Evolutionary conservation across 2,888 invertebrate genomes (phyloP).

Genomic region (Xylophagus ater): DNA sequence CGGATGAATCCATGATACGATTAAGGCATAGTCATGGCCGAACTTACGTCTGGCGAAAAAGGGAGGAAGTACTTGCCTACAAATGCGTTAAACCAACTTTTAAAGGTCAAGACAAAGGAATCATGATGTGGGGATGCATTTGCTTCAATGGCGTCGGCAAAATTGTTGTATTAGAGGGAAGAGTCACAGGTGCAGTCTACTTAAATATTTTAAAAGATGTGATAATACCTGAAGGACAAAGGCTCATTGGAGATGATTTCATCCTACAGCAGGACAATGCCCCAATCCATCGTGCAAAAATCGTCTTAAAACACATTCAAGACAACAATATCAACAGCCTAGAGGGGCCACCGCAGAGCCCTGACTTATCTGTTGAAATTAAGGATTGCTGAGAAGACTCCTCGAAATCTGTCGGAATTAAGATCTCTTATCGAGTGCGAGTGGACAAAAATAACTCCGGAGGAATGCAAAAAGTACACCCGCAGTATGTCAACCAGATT

Average conservation of each 20-base stretch:
- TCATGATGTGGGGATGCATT: slow-evolving; percentile 3
- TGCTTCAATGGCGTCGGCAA: slow-evolving; percentile 4
- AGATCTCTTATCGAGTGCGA: too few species aligned
- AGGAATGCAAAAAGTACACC: too few species aligned
- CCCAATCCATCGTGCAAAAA: background rate
- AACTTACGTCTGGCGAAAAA: too few species aligned
- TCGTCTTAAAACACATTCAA: background rate
- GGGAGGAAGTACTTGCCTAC: too few species aligned
- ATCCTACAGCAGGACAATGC: slow-evolving; percentile 1
- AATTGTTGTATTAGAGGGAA: slow-evolving; percentile 4
- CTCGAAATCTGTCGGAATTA: too few species aligned
- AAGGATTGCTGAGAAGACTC: background rate
- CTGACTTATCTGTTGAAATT: background rate
- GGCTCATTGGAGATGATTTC: background rate
- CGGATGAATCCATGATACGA: too few species aligned
- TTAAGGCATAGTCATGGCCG: too few species aligned
- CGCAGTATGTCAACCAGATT: too few species aligned
- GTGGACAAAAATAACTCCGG: too few species aligned
- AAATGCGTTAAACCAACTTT: too few species aligned
- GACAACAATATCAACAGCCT: background rate
- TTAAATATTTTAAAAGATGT: background rate
- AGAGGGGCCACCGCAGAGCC: slow-evolving; percentile 1
- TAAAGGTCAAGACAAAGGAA: slow-evolving; percentile 4
- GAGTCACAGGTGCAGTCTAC: background rate
- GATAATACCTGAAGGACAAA: background rate